Base-by-base conservation (phyloP, 2,888 invertebrate species). In the Conchocele bisecta region DNA sequence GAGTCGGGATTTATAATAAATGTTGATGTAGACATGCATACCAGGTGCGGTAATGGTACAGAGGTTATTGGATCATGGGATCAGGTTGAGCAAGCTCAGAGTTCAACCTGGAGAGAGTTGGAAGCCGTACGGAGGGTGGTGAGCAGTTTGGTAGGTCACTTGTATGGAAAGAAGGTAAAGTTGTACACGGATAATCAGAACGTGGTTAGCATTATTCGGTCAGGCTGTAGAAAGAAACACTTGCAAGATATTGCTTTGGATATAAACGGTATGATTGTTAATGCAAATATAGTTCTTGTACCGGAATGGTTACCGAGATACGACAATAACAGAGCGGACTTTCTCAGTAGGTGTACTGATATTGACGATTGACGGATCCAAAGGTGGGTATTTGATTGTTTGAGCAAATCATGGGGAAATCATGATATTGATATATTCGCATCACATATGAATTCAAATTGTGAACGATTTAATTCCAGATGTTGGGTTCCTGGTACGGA, bases 261-360 rank as follows among this genome's bases (percentile, higher is more conserved):
- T 26, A n/a, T 56, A 11, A 56, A 56, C 42, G 26, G n/a, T 22
- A 20, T 41, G 11, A 28, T 39, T 41, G 28, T 41, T 29, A 17
- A 41, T 17, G 17, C 26, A 20, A 56, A 39, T 41, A 41, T 56
- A 2, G 22, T 5, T 4, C 9, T 56, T 2, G 13, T 26, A 15
- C 13, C 41, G 26, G 56, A 41, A 28, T 56, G 56, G 56, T 41
- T 56, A 4, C 48, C 48, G 3, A 48, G 48, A 48, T 13, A 3
- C 5, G 4, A 48, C 26, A 48, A 48, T 26, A 15, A 48, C n/a
- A 4, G 15, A 17, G 48, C 48, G n/a, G 48, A 48, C 29, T 7
- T 2, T 48, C 17, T 48, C 3, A 26, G 5, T n/a, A 48, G 26
- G 5, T 48, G 48, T 48, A 29, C 28, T 13, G 48, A 48, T 26